A percentile compares a stretch with the other conserved stretches of the same genome.
Conservation (phyloP, 1,140 invertebrate genomes). For the Drosophila orena region DNA sequence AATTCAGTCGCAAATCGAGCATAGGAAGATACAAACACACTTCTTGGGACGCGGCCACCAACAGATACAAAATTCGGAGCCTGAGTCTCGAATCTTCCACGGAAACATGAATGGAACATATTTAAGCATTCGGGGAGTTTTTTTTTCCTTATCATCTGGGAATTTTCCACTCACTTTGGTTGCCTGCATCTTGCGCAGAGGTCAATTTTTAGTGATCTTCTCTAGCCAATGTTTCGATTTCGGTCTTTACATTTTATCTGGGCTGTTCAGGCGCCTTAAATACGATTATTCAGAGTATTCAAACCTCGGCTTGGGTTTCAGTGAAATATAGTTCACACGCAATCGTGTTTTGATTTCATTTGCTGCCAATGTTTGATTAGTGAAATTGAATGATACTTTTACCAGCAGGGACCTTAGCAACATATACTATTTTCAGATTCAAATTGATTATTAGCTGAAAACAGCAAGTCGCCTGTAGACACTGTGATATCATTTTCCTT, state of each 20-base stretch:
- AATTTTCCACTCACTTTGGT: conserved; percentile 64
- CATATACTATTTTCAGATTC: background rate
- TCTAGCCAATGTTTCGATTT: background rate
- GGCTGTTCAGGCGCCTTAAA: background rate
- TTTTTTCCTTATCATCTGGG: conserved; percentile 56
- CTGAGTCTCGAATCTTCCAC: conserved; percentile 19
- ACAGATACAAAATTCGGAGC: conserved; percentile 3
- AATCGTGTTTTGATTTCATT: conserved; percentile 24
- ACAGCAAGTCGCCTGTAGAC: background rate
- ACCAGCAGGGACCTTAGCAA: conserved; percentile 9
- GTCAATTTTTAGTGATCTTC: conserved; percentile 16
- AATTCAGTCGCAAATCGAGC: conserved; percentile 7
- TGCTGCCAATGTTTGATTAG: background rate
- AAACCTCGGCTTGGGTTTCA: background rate
- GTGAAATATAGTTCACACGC: conserved; percentile 1
- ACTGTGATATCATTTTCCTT: background rate
- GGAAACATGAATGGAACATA: conserved; percentile 44
- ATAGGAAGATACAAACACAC: background rate
- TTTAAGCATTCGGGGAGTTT: conserved; percentile 33
- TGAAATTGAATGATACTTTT: conserved; percentile 10
- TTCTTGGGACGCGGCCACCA: conserved; percentile 16
- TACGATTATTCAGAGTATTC: conserved; percentile 11
- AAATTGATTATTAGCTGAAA: too few species aligned
- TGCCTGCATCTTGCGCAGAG: conserved; percentile 26
- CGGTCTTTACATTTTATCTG: background rate